Conservation (phyloP, 2,113 vertebrate species). For the Pleuronectes platessa region DNA sequence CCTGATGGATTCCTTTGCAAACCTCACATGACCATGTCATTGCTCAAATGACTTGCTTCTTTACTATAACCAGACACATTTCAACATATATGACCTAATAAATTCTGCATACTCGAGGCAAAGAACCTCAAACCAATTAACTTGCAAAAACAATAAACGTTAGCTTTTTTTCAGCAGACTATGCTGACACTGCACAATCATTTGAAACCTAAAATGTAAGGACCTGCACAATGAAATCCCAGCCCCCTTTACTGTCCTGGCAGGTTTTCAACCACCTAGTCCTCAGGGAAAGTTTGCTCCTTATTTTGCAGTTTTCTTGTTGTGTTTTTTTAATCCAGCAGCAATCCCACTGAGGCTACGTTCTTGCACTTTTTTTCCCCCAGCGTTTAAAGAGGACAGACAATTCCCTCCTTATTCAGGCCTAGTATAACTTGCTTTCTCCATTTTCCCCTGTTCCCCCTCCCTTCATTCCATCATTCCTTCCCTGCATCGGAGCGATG, state of each 20-base stretch:
- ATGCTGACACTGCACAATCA: background rate
- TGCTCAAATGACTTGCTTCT: background rate
- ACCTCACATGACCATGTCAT: background rate
- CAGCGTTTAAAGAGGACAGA: background rate
- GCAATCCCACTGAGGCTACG: background rate
- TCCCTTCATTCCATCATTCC: slow-evolving; percentile 5
- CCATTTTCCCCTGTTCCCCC: background rate
- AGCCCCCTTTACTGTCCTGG: background rate
- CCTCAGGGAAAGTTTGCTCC: background rate
- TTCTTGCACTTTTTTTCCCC: background rate
- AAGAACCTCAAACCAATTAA: background rate
- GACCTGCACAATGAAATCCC: background rate
- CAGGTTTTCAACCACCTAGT: background rate
- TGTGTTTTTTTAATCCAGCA: background rate
- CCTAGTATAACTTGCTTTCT: background rate
- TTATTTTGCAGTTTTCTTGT: background rate
- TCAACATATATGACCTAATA: background rate
- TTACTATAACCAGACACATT: background rate
- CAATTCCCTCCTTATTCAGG: background rate
- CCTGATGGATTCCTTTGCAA: background rate
- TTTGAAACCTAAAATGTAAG: background rate
- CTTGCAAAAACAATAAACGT: background rate
- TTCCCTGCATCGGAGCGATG: slow-evolving; percentile 18
- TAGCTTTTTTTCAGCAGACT: background rate
- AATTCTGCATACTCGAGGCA: background rate